Conservation (phyloP, 2,888 invertebrate genomes). For the Agrochola circellaris region DNA sequence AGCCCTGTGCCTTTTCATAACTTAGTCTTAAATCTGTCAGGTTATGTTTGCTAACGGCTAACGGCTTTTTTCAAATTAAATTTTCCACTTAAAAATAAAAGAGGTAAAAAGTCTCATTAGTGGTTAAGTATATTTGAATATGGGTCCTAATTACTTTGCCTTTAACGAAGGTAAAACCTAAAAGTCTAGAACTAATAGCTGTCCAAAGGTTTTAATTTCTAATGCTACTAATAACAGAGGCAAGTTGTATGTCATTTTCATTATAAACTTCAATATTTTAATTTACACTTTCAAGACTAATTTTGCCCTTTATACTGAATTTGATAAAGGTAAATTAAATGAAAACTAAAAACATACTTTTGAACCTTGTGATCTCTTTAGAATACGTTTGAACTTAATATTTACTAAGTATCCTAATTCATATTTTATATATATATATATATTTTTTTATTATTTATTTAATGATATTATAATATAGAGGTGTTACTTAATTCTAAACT, state of each 20-base stretch:
- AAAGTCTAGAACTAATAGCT: conserved; percentile 10
- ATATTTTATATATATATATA: too few species aligned
- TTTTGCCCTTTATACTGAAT: not conserved
- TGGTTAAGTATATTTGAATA: not conserved
- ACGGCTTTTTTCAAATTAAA: not conserved
- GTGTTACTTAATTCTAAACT: too few species aligned
- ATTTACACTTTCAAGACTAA: not conserved
- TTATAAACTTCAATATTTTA: not conserved
- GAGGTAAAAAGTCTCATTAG: not conserved
- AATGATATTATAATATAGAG: too few species aligned
- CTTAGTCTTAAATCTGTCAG: not conserved
- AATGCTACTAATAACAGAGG: conserved; percentile 8
- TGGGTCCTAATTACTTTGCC: not conserved
- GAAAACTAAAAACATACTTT: not conserved
- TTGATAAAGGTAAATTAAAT: not conserved
- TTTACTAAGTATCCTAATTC: too few species aligned
- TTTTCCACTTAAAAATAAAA: not conserved
- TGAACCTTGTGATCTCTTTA: not conserved
- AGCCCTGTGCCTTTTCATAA: not conserved
- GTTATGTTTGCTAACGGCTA: not conserved
- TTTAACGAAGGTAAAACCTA: not conserved
- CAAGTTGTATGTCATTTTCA: not conserved
- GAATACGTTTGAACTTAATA: not conserved
- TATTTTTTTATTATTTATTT: too few species aligned
- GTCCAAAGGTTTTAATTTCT: conserved; percentile 8